Base-by-base conservation (phyloP, 1,140 invertebrate species). In the Pentalonia nigronervosa region DNA sequence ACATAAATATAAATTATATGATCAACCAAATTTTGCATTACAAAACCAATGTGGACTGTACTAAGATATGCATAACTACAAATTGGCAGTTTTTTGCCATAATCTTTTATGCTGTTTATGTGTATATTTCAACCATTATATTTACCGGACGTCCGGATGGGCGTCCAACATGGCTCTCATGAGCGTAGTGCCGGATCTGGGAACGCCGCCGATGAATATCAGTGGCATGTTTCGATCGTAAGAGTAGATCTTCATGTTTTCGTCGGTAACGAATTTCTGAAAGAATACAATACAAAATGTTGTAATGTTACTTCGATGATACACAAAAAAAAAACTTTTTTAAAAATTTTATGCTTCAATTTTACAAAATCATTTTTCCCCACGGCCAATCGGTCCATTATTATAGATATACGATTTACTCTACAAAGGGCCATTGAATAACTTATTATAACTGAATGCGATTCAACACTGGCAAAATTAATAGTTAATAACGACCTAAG, bases 81-180 rank as follows among this genome's bases (percentile, higher is more conserved):
- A n/a, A 67, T 67, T n/a, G 25, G 56, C 25, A 60, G 30, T 7
- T 25, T 8, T 60, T 6, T 56, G 8, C 21, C 21, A 60, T 60
- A 60, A 60, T 60, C 8, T 1, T 30, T 0, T 60, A 0, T 60
- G 25, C 3, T 67, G 9, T 67, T 30, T n/a, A 76, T n/a, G 21
- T 9, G 9, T 17, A 76, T 76, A n/a, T 76, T n/a, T n/a, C 30
- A n/a, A 76, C 14, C 14, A 4, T 76, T 76, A 93, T 93, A 94
- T 95, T 95, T 95, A 97, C 97, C 97, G 97, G 94, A 99, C 98
- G 95, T 98, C 97, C n/a, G 98, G 98, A 96, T 99, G 99, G 83
- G 99, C 99, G 96, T 99, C 99, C 91, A 99, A 96, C 98, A 99
- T 99, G 94, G 99, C 99, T 95, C 99, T 96, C 97, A 99, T 98